These are phyloP conservation scores for Aplocera efformata DNA, from an alignment of 2,888 invertebrate species.

Conservation along the genomic window DNA sequence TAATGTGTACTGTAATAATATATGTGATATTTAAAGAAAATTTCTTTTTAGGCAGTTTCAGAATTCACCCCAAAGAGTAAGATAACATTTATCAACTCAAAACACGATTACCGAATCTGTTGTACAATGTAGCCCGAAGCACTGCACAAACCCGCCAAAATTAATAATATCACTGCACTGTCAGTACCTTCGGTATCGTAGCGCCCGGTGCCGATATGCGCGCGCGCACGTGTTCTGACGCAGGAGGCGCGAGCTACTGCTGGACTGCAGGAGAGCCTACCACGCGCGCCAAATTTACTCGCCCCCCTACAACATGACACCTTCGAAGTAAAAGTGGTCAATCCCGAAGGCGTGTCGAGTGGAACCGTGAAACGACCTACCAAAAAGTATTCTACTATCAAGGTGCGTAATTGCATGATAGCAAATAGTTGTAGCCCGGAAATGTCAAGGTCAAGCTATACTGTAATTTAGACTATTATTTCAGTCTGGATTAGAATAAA, in stretches of 20 bases:
- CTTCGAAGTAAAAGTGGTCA: conserved; percentile 74
- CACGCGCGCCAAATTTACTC: conserved; percentile 45
- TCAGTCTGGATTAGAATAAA: conserved; percentile 17
- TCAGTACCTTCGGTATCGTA: conserved; percentile 17
- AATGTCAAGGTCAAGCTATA: conserved; percentile 47
- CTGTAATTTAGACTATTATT: conserved; percentile 28
- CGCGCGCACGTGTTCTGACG: conserved; percentile 40
- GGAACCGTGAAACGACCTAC: conserved; percentile 54
- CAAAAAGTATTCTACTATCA: conserved; percentile 43
- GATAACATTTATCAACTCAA: too few relatives aligned
- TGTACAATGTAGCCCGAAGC: conserved; percentile 12
- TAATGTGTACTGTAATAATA: too few relatives aligned
- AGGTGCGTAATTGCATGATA: conserved; percentile 49
- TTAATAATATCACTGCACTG: conserved; percentile 26
- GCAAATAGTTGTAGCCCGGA: conserved; percentile 34
- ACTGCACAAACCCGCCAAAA: conserved; percentile 26
- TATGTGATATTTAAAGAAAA: too few relatives aligned
- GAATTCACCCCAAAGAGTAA: too few relatives aligned
- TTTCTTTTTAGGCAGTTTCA: too few relatives aligned
- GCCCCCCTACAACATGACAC: conserved; percentile 54
- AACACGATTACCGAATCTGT: conserved; percentile 17
- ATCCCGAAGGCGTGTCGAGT: conserved; percentile 66
- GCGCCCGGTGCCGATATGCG: conserved; percentile 30
- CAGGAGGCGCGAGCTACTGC: conserved; percentile 44
- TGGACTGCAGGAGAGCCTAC: conserved; percentile 34